phyloP scores from a whole-genome alignment of 2,888 invertebrate genomes.

The Cephus runcator region DNA sequence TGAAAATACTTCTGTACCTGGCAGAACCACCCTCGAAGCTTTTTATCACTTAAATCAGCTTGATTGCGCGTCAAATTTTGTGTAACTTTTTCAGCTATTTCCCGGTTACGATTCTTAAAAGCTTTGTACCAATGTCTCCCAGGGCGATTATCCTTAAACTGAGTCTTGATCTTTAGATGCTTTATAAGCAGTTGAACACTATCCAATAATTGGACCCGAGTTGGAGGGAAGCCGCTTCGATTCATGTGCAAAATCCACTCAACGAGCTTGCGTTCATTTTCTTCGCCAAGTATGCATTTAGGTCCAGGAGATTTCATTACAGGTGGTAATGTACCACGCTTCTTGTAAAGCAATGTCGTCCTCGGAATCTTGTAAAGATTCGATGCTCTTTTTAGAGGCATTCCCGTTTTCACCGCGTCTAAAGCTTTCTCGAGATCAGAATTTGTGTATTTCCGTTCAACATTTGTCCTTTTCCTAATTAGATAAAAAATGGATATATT shows the following conservation, averaged over 20 bases:
- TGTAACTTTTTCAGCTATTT: constrained; percentile 35
- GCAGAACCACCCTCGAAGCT: constrained; percentile 46
- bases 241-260: constrained; percentile 30
- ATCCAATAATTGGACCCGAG: constrained; percentile 27
- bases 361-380: constrained; percentile 19
- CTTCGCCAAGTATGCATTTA: constrained; percentile 26
- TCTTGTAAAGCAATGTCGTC: constrained; percentile 28
- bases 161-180: constrained; percentile 25
- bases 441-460: no score
- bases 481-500: no score
- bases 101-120: constrained; percentile 52
- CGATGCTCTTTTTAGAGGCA: no score
- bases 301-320: constrained; percentile 22
- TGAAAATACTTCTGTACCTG: constrained; percentile 42
- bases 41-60: constrained; percentile 13
- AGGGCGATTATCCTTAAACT: no score
- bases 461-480: no score
- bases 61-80: neutral
- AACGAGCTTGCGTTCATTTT: constrained; percentile 29
- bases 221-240: constrained; percentile 30
- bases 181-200: constrained; percentile 28
- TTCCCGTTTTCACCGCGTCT: no score
- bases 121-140: constrained; percentile 50
- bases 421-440: no score
- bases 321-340: neutral